These are phyloP conservation scores for Nematopogon swammerdamellus DNA, from an alignment of 2,888 invertebrate species.

Conservation along the genomic window DNA sequence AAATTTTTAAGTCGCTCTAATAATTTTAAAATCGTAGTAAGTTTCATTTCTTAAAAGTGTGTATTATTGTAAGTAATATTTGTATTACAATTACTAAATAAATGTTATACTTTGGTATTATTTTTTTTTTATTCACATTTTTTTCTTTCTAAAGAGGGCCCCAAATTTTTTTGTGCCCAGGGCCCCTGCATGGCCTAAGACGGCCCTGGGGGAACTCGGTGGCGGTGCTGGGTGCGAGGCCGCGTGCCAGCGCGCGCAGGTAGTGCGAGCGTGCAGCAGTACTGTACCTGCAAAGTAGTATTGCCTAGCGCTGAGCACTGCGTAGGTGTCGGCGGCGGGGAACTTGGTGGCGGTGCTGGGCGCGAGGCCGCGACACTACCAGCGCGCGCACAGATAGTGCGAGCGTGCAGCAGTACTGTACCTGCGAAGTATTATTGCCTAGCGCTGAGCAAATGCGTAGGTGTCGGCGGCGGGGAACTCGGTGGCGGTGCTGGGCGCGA, in stretches of 20 bases:
- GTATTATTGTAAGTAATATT: too few relatives aligned
- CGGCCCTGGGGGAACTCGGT: conserved; percentile 73
- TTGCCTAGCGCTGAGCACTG: conserved; percentile 72
- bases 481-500: conserved; percentile 53
- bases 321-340: conserved; percentile 76
- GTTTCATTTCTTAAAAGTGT: too few relatives aligned
- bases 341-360: conserved; percentile 64
- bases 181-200: too few relatives aligned
- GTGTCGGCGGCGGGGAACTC: conserved; percentile 76
- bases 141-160: too few relatives aligned
- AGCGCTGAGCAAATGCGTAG: conserved; percentile 75
- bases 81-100: too few relatives aligned
- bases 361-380: conserved; percentile 43
- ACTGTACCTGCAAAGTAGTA: conserved; percentile 48
- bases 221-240: conserved; percentile 48
- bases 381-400: conserved; percentile 63
- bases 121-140: too few relatives aligned
- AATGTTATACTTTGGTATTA: too few relatives aligned
- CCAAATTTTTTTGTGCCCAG: too few relatives aligned
- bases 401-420: conserved; percentile 28
- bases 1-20: too few relatives aligned
- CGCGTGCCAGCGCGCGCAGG: too few relatives aligned
- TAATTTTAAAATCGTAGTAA: too few relatives aligned
- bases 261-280: too few relatives aligned
- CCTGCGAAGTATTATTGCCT: conserved; percentile 54